Conservation (phyloP, 1,140 invertebrate species). For the Drosophila kepulauana region DNA sequence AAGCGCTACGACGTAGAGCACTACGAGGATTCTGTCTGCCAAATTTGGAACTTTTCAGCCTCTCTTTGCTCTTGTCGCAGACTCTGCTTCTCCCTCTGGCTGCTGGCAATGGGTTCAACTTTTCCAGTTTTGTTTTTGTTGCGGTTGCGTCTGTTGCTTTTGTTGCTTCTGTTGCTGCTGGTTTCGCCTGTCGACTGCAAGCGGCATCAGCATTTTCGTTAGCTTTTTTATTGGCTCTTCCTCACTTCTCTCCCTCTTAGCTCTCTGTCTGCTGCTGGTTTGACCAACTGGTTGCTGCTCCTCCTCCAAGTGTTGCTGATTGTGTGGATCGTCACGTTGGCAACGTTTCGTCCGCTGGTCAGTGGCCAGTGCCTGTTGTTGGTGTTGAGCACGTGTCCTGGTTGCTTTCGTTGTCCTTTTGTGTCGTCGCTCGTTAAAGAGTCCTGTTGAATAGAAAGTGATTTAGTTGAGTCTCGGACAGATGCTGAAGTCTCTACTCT, state of each 20-base stretch:
- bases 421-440: slow-evolving; percentile 26
- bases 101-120: slow-evolving; percentile 50
- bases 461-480: slow-evolving; percentile 68
- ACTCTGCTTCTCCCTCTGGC: slow-evolving; percentile 5
- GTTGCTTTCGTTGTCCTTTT: slow-evolving; percentile 23
- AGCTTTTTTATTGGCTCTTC: slow-evolving; percentile 73
- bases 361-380: slow-evolving; percentile 24
- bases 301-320: slow-evolving; percentile 14
- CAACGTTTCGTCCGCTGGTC: slow-evolving; percentile 36
- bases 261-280: slow-evolving; percentile 1
- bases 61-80: slow-evolving; percentile 12
- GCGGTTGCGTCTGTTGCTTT: slow-evolving; percentile 49
- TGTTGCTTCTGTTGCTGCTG: slow-evolving; percentile 30
- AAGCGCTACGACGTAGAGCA: slow-evolving; percentile 11
- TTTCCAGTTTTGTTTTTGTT: slow-evolving; percentile 73
- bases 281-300: slow-evolving; percentile 24
- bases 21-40: slow-evolving; percentile 54
- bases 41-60: slow-evolving; percentile 71
- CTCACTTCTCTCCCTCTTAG: slow-evolving; percentile 2
- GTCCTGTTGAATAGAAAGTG: slow-evolving; percentile 80
- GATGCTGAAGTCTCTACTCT: background rate
- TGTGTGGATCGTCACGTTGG: slow-evolving; percentile 39
- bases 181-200: slow-evolving; percentile 44
- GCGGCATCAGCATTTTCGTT: slow-evolving; percentile 67
- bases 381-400: slow-evolving; percentile 46